Conservation (phyloP, 1,140 invertebrate species). For the Steinernema khuongi region DNA sequence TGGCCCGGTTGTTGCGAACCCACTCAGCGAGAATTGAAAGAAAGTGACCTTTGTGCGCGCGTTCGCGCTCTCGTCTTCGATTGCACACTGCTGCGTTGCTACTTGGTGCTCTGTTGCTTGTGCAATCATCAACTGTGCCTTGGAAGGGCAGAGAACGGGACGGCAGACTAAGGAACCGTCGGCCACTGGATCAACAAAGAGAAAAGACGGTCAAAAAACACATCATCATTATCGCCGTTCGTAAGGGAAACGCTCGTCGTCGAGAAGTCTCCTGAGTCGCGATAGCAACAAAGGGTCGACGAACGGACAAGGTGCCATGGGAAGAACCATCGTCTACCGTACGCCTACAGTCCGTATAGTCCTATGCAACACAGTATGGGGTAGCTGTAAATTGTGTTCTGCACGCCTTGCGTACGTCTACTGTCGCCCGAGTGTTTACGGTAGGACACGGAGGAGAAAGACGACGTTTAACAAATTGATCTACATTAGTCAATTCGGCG, state of each 20-base stretch:
- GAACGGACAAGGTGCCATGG: background rate
- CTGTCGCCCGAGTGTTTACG: background rate
- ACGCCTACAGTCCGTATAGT: background rate
- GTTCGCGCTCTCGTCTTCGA: too few relatives aligned
- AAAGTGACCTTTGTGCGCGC: slow-evolving; percentile 11
- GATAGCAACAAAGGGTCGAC: slow-evolving; percentile 12
- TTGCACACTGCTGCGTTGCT: slow-evolving; percentile 13
- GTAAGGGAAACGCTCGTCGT: background rate
- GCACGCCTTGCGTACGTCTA: background rate
- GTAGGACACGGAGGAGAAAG: background rate
- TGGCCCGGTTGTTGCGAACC: slow-evolving; percentile 6
- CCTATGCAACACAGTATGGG: slow-evolving; percentile 14
- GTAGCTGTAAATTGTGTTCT: background rate
- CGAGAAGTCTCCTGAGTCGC: background rate
- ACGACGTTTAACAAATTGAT: background rate
- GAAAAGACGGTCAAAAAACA: background rate
- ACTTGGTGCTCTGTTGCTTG: too few relatives aligned
- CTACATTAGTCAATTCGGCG: slow-evolving; percentile 7
- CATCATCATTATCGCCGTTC: slow-evolving; percentile 8
- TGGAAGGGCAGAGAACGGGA: background rate
- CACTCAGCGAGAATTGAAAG: background rate
- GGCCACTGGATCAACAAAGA: slow-evolving; percentile 1
- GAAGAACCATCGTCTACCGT: background rate
- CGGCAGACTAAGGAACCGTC: background rate
- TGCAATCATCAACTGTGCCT: background rate